Base-by-base conservation (phyloP, 1,140 invertebrate species). In the Drosophila sp. region DNA sequence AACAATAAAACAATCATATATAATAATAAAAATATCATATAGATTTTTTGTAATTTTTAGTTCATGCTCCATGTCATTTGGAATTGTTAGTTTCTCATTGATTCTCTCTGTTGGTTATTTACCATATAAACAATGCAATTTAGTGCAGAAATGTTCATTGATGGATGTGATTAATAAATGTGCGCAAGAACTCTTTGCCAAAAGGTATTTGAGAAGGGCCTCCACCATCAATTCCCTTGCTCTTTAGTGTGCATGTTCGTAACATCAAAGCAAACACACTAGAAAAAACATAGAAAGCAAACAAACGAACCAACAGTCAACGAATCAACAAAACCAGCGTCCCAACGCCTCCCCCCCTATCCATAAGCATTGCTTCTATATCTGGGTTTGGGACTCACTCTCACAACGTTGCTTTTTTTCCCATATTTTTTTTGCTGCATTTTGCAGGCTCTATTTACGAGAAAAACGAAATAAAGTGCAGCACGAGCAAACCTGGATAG, bases 201-300 rank as follows among this genome's bases (percentile, higher is more conserved):
- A 17, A 17, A 17, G 17, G 17, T 17, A 17, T 17, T 17, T 17
- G 17, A 17, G 17, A 17, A 17, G 17, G 33, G 33, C 8, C 33
- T 17, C 33, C 35, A 38, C 3, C 1, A 3, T 38, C 10, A 3
- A 10, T 25, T 47, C 23, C 8, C 23, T 47, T 47, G 5, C 44
- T 50, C 27, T 50, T 50, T 25, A 50, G 47, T 58, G 57, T 57
- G 60, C 61, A 50, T 60, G 73, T 67, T 64, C 41, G 62, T 29
- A 41, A 30, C 10, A 57, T 40, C 61, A 78, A 63, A 56, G 75
- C 67, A 77, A 77, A 77, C 75, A 76, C 44, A 70, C 67, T 77
- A 71, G 73, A 41, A 77, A 76, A 77, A 77, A 77, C 75, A 77
- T 77, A 54, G 75, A 77, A 77, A 54, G 40, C 57, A 77, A 77